Evolutionary conservation across 2,797 vertebrate species (phyloP).

Genomic region (Tapera naevia): DNA sequence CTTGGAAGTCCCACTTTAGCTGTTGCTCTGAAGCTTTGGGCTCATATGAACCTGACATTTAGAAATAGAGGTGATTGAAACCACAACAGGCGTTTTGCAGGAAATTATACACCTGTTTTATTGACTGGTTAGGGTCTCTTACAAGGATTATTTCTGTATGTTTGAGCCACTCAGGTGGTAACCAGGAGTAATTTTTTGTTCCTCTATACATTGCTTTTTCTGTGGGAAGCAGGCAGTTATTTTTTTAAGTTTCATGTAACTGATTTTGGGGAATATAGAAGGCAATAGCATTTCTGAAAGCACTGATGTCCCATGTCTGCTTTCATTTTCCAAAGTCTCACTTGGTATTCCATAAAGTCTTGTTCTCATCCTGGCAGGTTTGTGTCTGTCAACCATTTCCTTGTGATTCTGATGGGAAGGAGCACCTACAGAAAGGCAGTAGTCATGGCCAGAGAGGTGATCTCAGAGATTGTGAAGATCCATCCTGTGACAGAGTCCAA

Average conservation of each 20-base stretch:
- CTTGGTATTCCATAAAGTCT: not conserved
- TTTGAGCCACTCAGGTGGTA: not conserved
- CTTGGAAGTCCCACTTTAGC: not conserved
- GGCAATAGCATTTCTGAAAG: not conserved
- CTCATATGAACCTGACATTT: not conserved
- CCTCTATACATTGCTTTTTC: not conserved
- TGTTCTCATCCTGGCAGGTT: not conserved
- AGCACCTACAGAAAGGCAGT: not conserved
- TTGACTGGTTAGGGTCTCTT: not conserved
- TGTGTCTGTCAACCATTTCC: not conserved
- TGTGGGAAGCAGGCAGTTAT: accelerated
- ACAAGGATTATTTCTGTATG: not conserved
- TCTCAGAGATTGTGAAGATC: not conserved
- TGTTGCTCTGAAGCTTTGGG: not conserved
- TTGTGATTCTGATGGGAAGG: not conserved
- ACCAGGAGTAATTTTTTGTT: not conserved
- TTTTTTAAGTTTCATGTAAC: not conserved
- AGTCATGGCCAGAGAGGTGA: accelerated
- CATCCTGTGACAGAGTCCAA: not conserved
- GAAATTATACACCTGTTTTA: not conserved
- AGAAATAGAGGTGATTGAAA: not conserved
- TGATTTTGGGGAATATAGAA: not conserved
- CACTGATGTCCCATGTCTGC: not conserved
- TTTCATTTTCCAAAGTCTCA: not conserved
- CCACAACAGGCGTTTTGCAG: not conserved